Percentiles rank a stretch among this genome's conserved stretches.
These are phyloP conservation scores for Nemurella pictetii DNA, from an alignment of 2,888 invertebrate genomes.

Conservation along the genomic window DNA sequence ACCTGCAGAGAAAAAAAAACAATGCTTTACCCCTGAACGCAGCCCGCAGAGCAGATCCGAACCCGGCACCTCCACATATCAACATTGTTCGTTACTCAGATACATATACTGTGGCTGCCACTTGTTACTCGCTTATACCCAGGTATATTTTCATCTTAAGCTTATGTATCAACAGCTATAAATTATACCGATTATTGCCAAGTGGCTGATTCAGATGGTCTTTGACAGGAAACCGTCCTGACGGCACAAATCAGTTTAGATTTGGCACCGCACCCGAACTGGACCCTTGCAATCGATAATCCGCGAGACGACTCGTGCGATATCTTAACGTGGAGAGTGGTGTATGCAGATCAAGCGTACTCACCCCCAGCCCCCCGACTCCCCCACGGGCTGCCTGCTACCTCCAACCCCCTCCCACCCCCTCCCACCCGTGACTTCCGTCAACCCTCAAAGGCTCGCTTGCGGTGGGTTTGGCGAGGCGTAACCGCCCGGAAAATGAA, in stretches of 20 bases:
- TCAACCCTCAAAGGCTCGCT: constrained; percentile 36
- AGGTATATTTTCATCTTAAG: no score
- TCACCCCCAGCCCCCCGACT: constrained; percentile 2
- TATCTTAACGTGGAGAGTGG: constrained; percentile 27
- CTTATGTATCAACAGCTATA: no score
- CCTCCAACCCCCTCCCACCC: constrained; percentile 8
- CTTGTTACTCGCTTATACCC: no score
- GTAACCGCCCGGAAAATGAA: constrained; percentile 40
- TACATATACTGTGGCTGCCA: no score
- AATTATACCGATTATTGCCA: no score
- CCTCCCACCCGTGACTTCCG: background rate
- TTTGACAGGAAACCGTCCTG: no score
- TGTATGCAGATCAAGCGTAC: constrained; percentile 33
- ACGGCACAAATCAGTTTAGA: no score
- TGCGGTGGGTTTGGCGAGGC: constrained; percentile 26
- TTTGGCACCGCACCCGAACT: background rate
- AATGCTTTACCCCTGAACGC: background rate
- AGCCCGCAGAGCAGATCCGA: background rate
- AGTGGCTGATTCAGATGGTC: no score
- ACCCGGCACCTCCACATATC: background rate
- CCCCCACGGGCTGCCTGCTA: constrained; percentile 1
- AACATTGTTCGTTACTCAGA: no score
- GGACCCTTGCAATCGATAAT: constrained; percentile 35
- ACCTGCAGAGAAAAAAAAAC: background rate
- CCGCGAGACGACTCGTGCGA: constrained; percentile 34